A percentile compares a stretch with the other conserved stretches of the same genome.
These are phyloP conservation scores for Panopea generosa DNA, from an alignment of 2,888 invertebrate species.

Conservation along the genomic window DNA sequence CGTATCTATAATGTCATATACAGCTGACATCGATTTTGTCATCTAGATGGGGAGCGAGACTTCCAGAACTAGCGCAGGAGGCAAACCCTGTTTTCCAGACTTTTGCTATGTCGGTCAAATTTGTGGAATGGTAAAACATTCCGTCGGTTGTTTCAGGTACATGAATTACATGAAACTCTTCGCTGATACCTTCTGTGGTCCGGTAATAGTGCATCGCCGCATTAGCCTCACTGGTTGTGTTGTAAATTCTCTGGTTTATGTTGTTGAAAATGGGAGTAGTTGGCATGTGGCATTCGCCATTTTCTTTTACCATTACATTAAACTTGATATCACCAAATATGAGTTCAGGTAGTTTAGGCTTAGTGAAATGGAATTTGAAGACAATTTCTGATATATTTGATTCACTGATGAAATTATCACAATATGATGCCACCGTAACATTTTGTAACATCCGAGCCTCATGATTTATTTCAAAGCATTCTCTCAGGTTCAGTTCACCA, in stretches of 20 bases:
- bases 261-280: conserved; percentile 35
- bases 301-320: conserved; percentile 61
- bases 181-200: conserved; percentile 4
- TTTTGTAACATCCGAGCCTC: conserved; percentile 37
- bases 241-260: conserved; percentile 16
- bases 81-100: conserved; percentile 76
- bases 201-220: conserved; percentile 25
- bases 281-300: conserved; percentile 49
- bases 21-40: conserved; percentile 3
- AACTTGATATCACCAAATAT: conserved; percentile 78
- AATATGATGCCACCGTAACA: conserved; percentile 10
- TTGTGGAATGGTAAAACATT: background rate
- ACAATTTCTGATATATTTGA: conserved; percentile 41
- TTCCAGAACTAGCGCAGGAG: conserved; percentile 68
- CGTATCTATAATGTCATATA: too few species aligned
- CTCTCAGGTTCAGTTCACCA: conserved; percentile 17
- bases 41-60: conserved; percentile 4
- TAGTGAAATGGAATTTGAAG: conserved; percentile 68
- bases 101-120: conserved; percentile 61
- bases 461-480: conserved; percentile 69
- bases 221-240: background rate
- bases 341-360: conserved; percentile 56
- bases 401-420: conserved; percentile 39
- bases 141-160: conserved; percentile 7
- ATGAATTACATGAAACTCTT: conserved; percentile 10